Percentiles rank a stretch among this genome's conserved stretches.
Evolutionary conservation across 2,113 vertebrate genomes (phyloP).

Genomic region (Dromas ardeola): DNA sequence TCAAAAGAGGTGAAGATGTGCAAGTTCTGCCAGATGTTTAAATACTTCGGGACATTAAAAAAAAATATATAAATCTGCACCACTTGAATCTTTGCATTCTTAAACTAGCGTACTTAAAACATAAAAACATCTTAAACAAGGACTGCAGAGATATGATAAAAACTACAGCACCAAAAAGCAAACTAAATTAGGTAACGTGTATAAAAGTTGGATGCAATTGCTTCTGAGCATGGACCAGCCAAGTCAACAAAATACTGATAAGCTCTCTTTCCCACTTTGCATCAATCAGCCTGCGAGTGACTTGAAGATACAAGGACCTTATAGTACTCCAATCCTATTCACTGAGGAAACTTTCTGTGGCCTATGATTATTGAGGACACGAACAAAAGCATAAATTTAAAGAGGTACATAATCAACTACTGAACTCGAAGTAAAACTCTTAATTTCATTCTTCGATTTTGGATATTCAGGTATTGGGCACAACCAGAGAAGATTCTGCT

Average conservation of each 20-base stretch:
- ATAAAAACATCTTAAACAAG: neutral
- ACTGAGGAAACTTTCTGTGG: fast-evolving
- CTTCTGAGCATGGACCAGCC: neutral
- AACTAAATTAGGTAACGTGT: fast-evolving
- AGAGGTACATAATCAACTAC: neutral
- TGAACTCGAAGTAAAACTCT: neutral
- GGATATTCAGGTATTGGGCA: fast-evolving
- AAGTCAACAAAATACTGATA: neutral
- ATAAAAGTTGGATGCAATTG: too few relatives aligned
- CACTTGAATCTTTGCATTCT: neutral
- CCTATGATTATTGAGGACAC: neutral
- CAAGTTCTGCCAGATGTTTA: neutral
- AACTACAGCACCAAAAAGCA: neutral
- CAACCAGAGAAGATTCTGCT: neutral
- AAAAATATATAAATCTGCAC: neutral
- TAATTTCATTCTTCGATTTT: neutral
- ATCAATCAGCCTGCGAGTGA: neutral
- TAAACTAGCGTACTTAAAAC: neutral
- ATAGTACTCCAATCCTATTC: too few relatives aligned
- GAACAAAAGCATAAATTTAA: neutral
- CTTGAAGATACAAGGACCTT: neutral
- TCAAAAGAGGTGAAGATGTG: neutral
- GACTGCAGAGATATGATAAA: neutral
- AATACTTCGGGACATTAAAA: neutral
- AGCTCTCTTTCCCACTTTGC: neutral